Evolutionary conservation across 2,888 invertebrate genomes (phyloP), one percentile per base, ranked within the genome.

Genomic region (Phyllotreta cruciferae): DNA sequence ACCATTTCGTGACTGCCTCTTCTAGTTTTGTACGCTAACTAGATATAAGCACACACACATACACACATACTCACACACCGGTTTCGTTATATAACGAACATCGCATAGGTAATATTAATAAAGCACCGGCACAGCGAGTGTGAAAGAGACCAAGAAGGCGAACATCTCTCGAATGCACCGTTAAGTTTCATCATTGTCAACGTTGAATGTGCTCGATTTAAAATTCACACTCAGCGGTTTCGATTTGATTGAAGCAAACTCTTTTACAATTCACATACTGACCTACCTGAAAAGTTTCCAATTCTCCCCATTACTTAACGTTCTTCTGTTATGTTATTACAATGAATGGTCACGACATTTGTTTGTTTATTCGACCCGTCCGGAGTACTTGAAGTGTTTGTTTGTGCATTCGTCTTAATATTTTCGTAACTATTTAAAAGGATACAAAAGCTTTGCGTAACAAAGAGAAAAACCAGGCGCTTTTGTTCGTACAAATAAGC

Each of bases 81-180:
- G 58, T 52, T 41, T 41, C 14, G 34, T 52, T 58, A 58, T 49
- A 62, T 62, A 62, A 62, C 56, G 50, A 62, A 62, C 38, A 42
- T 42, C 35, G 56, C 4, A 24, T 24, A 24, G 49, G 56, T 55
- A 57, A 57, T 54, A 63, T 66, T 66, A 63, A 61, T 63, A 66
- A 63, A 66, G 54, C 50, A 63, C 55, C 34, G 55, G 54, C 50
- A 63, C 55, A 35, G 55, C 57, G 57, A 57, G 61, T 56, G 57
- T 57, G 45, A 55, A 60, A 55, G 41, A 56, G 56, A 56, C n/a
- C 3, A 47, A 52, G 52, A 37, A 36, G 52, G 38, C 36, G 49
- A 49, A 35, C 56, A 62, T 36, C 61, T 63, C 57, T 39, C 10
- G 57, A 34, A 55, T 24, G 36, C 44, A 66, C 66, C 57, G 66